A percentile compares a stretch with the other conserved stretches of the same genome.
phyloP scores from a whole-genome alignment of 1,140 invertebrate species.

The Drosophila bipectinata region DNA sequence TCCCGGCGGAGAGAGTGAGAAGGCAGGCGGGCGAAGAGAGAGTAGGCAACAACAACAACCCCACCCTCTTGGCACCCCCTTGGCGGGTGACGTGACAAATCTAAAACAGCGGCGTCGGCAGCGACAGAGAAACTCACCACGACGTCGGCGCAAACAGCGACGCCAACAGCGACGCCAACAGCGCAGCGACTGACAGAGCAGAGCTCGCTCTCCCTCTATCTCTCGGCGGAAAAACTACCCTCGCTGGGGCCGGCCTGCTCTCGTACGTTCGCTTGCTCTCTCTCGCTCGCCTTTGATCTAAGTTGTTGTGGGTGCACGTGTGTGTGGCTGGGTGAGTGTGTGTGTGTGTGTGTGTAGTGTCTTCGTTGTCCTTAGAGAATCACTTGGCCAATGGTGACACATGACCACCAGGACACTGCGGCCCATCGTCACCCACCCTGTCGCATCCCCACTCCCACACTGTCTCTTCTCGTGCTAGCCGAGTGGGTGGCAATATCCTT shows the following conservation, averaged over 20 bases:
- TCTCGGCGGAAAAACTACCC: slow-evolving; percentile 19
- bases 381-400: slow-evolving; percentile 75
- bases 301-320: neutral
- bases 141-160: slow-evolving; percentile 35
- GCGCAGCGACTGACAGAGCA: neutral
- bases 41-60: slow-evolving; percentile 11
- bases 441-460: neutral
- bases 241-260: slow-evolving; percentile 15
- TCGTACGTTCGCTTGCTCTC: neutral
- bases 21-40: neutral
- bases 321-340: neutral
- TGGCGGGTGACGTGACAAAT: slow-evolving; percentile 66
- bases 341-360: slow-evolving; percentile 30
- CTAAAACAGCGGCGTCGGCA: slow-evolving; percentile 49
- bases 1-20: neutral
- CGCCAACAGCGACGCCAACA: slow-evolving; percentile 18
- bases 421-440: slow-evolving; percentile 14
- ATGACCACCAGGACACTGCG: slow-evolving; percentile 40
- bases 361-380: slow-evolving; percentile 44
- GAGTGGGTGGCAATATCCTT: neutral
- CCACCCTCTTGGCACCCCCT: neutral
- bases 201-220: neutral
- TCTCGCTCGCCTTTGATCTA: slow-evolving; percentile 8
- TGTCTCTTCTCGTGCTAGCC: neutral
- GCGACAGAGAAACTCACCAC: slow-evolving; percentile 63